Base-by-base conservation (phyloP, 1,140 invertebrate species). In the Saccostrea glomerata region DNA sequence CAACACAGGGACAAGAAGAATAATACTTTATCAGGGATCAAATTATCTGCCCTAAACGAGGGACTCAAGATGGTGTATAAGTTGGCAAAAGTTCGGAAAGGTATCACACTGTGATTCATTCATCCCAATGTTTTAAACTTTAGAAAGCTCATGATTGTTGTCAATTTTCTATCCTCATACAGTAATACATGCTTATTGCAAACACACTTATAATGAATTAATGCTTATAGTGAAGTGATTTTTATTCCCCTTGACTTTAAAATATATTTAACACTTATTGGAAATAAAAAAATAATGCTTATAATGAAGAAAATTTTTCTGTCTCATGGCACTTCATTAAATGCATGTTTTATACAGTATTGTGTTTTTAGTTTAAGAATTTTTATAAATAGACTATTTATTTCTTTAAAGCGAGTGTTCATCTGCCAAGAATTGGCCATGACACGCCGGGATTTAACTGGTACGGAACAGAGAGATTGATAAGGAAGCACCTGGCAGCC, bases 401-500 rank as follows among this genome's bases (percentile, higher is more conserved):
- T 85, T 77, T 82, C 23, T 88, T 92, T 92, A 15, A 91, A 94
- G 94, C 94, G 6, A 93, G 92, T 89, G 93, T 95, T 6, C 95
- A 95, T 87, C 89, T 95, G 5, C 94, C 95, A 23, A 90, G 95
- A 55, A 95, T 95, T 84, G 95, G 95, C 9, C 91, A 94, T 91
- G 93, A 93, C 85, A 94, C 94, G 0, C 92, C 93, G 12, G 92
- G 91, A 13, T 95, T 94, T 89, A 94, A 95, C 90, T 95, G 95
- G 95, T 95, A 95, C 84, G 94, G 94, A n/a, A 95, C 94, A 13
- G 95, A 95, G 86, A 91, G 94, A 89, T 90, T 95, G 15, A 92
- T 95, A n/a, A 91, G 92, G 25, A 95, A 95, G 92, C 90, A 93
- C 70, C 88, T 95, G 66, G 88, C 94, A 20, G 88, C 93, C 0